Evolutionary conservation across 2,113 vertebrate genomes (phyloP).

Genomic region (Ascaphus truei): DNA sequence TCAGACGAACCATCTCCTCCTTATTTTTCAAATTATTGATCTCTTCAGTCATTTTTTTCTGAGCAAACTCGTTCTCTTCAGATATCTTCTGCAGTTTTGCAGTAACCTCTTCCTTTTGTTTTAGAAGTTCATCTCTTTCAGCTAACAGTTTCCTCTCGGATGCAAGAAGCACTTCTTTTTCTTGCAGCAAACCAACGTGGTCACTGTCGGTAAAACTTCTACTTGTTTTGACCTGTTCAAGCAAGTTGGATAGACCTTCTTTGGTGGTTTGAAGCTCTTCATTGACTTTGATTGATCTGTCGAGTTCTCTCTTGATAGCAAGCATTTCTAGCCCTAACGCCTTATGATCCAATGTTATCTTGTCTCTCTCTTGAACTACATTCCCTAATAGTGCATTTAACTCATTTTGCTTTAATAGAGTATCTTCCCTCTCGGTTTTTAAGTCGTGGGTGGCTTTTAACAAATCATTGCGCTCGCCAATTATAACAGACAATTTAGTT

Average conservation of each 20-base stretch:
- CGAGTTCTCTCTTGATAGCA: slow-evolving; percentile 52
- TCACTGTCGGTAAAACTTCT: slow-evolving; percentile 71
- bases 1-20: slow-evolving; percentile 55
- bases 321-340: slow-evolving; percentile 60
- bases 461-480: slow-evolving; percentile 62
- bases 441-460: slow-evolving; percentile 57
- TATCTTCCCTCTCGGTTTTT: slow-evolving; percentile 56
- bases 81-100: slow-evolving; percentile 54
- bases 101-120: slow-evolving; percentile 58
- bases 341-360: slow-evolving; percentile 42
- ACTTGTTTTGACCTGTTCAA: slow-evolving; percentile 77
- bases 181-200: slow-evolving; percentile 68
- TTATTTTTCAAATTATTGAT: slow-evolving; percentile 59
- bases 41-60: slow-evolving; percentile 52
- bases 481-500: slow-evolving; percentile 53
- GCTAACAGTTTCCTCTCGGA: slow-evolving; percentile 62
- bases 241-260: slow-evolving; percentile 55
- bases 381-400: slow-evolving; percentile 54
- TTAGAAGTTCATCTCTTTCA: slow-evolving; percentile 70
- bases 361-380: slow-evolving; percentile 51
- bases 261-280: slow-evolving; percentile 70
- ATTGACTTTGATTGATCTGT: slow-evolving; percentile 49
- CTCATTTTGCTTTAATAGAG: slow-evolving; percentile 57
- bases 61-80: slow-evolving; percentile 48
- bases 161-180: slow-evolving; percentile 74